Base-by-base conservation (phyloP, 2,797 vertebrate genomes). In the Leptoclinus maculatus region DNA sequence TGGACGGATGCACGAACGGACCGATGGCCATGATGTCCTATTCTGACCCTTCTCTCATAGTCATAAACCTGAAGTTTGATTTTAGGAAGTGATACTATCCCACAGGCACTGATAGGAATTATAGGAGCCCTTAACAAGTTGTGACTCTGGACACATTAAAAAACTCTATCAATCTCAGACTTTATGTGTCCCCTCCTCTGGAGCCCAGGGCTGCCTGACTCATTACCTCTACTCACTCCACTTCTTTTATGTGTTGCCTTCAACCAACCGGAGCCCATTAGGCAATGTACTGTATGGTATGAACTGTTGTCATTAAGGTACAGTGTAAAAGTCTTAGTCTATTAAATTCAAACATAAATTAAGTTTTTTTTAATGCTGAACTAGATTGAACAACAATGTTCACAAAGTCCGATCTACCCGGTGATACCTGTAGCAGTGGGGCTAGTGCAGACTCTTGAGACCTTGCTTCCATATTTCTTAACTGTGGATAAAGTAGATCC, bases 71-170 rank as follows among this genome's bases (percentile, higher is more conserved):
- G 53, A 71, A 57, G 79, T 89, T 80, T 88, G 87, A 89, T 86
- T 92, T 81, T 59, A 90, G 66, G 70, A 78, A 70, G 81, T 78
- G 66, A 83, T 74, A 43, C 67, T 65, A 45, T 86, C 87, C 86
- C 79, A 83, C 51, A 80, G 84, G 89, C 76, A 58, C 57, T 43
- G 72, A 66, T 12, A 68, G 80, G 77, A 89, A 85, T 89, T 83
- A 87, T 80, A 87, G 67, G 17, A 71, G 27, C 75, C 76, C 77
- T 87, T 88, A 89, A 90, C 84, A 89, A 91, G 85, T 88, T 82
- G 78, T 87, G 82, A 85, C 83, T 86, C 74, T 84, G 80, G 85
- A 86, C 84, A 84, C 85, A 89, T 90, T 91, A 89, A 92, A 90
- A 89, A 90, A 86, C 78, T 85, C 86, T 29, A 91, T 91, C 84